These are phyloP conservation scores for Blomia tropicalis DNA, from an alignment of 2,888 invertebrate species.

Conservation along the genomic window DNA sequence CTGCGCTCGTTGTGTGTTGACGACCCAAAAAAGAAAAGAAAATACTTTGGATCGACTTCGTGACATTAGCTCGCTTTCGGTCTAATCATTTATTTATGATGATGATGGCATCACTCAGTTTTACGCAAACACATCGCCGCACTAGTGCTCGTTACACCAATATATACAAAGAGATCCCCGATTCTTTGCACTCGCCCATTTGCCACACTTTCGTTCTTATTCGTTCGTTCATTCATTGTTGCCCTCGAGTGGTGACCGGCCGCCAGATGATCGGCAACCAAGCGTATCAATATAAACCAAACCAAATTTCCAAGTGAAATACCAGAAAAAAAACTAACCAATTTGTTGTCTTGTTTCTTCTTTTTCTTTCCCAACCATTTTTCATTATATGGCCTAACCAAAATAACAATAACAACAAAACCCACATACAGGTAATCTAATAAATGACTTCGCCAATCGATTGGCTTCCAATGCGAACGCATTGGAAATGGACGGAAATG, in stretches of 20 bases:
- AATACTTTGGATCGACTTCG: neutral
- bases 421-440: constrained; percentile 16
- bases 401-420: too few species aligned
- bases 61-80: constrained; percentile 10
- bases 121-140: neutral
- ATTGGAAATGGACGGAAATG: constrained; percentile 4
- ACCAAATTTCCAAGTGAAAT: too few species aligned
- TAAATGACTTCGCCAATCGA: constrained; percentile 19
- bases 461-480: neutral
- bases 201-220: too few species aligned
- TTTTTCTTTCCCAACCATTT: too few species aligned
- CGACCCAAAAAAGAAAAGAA: neutral
- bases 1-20: neutral
- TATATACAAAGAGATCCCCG: too few species aligned
- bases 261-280: too few species aligned
- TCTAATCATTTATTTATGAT: neutral
- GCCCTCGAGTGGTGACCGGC: too few species aligned
- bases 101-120: neutral
- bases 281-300: too few species aligned
- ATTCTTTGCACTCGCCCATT: neutral
- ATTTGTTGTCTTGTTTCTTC: too few species aligned
- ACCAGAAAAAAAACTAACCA: too few species aligned
- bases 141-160: neutral
- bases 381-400: too few species aligned
- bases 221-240: too few species aligned